Conservation (phyloP, 2,888 invertebrate species). For the Agonopterix alstromeriana region DNA sequence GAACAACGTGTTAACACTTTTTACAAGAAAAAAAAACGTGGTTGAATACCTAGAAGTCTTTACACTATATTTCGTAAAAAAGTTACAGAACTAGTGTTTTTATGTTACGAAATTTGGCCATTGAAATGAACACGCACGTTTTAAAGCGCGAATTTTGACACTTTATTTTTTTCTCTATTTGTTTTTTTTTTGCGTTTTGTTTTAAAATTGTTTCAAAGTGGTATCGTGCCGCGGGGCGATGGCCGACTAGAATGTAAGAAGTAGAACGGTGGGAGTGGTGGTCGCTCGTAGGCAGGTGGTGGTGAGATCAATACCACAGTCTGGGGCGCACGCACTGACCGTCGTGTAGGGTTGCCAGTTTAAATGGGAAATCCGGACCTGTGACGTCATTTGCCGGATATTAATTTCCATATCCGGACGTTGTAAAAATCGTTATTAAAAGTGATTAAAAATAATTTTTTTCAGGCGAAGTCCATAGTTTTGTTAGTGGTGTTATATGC, state of each 20-base stretch:
- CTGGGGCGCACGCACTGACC: slow-evolving; percentile 73
- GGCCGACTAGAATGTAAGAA: slow-evolving; percentile 59
- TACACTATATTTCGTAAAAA: not conserved
- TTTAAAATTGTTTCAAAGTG: slow-evolving; percentile 29
- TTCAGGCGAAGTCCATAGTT: no score
- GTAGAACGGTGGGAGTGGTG: slow-evolving; percentile 62
- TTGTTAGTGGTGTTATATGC: no score
- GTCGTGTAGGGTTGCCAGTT: slow-evolving; percentile 9
- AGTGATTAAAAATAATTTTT: no score
- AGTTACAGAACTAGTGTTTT: not conserved
- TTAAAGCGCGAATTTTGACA: slow-evolving; percentile 7
- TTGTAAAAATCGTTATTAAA: no score
- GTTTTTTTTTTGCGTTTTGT: slow-evolving; percentile 27
- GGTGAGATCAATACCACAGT: slow-evolving; percentile 69
- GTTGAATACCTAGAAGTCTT: not conserved
- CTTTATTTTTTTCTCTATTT: slow-evolving; percentile 7
- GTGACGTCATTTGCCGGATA: no score
- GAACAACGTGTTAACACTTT: slow-evolving; percentile 27
- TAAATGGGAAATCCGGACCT: no score
- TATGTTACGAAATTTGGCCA: slow-evolving; percentile 14
- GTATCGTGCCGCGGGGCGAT: slow-evolving; percentile 60
- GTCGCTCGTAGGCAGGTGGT: slow-evolving; percentile 39
- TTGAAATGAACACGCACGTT: slow-evolving; percentile 16
- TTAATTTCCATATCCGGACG: no score
- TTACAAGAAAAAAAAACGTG: slow-evolving; percentile 15